Conservation (phyloP, 2,113 vertebrate genomes). For the Procavia capensis region DNA sequence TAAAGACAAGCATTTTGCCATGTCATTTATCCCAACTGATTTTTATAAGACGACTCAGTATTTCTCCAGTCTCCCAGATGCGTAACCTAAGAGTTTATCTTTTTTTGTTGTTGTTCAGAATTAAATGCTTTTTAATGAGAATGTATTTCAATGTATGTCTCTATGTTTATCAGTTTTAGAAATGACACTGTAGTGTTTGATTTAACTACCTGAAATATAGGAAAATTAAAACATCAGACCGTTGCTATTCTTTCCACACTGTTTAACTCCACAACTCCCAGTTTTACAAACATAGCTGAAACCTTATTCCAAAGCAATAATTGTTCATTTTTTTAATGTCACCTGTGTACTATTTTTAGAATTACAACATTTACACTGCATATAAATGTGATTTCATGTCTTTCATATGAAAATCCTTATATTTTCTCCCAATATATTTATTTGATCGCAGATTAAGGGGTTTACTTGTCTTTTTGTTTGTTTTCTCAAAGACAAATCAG, state of each 20-base stretch:
- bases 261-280: not conserved
- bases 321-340: conserved; percentile 21
- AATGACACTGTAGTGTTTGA: not conserved
- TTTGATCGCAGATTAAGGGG: not conserved
- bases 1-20: not conserved
- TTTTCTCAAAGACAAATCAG: not conserved
- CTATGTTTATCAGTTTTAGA: conserved; percentile 42
- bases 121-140: conserved; percentile 3
- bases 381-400: not conserved
- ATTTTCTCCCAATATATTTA: not conserved
- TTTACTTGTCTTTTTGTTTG: not conserved
- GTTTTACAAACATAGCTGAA: not conserved
- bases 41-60: conserved; percentile 15
- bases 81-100: not conserved
- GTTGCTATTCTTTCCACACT: not conserved
- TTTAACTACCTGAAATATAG: not conserved
- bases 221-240: conserved; percentile 8
- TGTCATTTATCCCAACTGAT: not conserved
- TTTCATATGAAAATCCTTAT: not conserved
- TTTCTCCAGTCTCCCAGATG: not conserved
- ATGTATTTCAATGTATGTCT: conserved; percentile 41
- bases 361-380: conserved; percentile 34
- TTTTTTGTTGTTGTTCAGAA: not conserved
- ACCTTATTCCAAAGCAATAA: not conserved
- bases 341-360: conserved; percentile 45